Percentiles rank a stretch among this genome's conserved stretches.
Conservation (phyloP, 2,888 invertebrate species). For the Lobophora halterata region DNA sequence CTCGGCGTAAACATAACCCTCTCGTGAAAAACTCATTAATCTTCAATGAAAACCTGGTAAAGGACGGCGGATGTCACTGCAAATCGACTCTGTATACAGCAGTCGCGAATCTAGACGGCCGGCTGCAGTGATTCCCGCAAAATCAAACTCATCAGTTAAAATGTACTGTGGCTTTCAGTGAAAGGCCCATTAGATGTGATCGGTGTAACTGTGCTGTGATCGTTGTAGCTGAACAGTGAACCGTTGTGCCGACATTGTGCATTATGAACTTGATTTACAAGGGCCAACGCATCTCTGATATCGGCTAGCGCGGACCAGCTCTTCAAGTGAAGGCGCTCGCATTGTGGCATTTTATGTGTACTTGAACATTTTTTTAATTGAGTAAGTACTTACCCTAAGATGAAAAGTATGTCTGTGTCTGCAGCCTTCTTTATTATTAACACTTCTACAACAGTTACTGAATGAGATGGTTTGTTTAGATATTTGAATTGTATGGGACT, state of each 20-base stretch:
- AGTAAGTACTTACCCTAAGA: constrained; percentile 34
- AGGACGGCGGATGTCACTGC: constrained; percentile 22
- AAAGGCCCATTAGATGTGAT: constrained; percentile 59
- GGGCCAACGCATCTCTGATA: constrained; percentile 33
- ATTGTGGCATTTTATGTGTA: constrained; percentile 30
- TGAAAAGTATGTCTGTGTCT: not conserved
- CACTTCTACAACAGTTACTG: constrained; percentile 2
- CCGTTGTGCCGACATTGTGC: constrained; percentile 38
- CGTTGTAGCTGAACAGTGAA: constrained; percentile 45
- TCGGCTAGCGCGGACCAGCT: constrained; percentile 22
- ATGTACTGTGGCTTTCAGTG: constrained; percentile 63
- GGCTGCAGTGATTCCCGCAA: constrained; percentile 60
- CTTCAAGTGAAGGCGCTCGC: constrained; percentile 23
- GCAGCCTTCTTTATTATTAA: constrained; percentile 1
- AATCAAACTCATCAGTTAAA: constrained; percentile 53
- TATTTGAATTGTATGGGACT: too few species aligned
- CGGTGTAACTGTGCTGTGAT: constrained; percentile 55
- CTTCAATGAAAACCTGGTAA: constrained; percentile 53
- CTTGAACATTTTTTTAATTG: constrained; percentile 32
- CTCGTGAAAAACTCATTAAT: constrained; percentile 52
- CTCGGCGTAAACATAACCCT: constrained; percentile 63
- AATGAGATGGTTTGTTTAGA: not conserved
- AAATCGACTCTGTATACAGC: constrained; percentile 19
- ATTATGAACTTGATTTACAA: constrained; percentile 41
- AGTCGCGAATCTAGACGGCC: constrained; percentile 54